Conservation (phyloP, 1,140 invertebrate species). For the Hermetia illucens region DNA sequence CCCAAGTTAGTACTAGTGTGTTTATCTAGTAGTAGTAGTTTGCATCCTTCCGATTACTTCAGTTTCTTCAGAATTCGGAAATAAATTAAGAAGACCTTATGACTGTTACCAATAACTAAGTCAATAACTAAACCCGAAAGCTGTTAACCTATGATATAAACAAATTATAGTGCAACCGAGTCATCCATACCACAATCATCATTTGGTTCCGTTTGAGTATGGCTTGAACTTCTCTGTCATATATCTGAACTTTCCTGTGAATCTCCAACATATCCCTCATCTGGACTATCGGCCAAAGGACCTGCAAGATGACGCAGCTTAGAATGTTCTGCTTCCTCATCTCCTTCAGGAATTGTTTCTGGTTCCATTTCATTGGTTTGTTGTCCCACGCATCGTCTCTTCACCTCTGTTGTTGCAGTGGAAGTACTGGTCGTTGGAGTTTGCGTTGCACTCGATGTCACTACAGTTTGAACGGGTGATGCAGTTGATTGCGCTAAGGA, state of each 20-base stretch:
- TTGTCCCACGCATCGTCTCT: constrained; percentile 37
- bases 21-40: no score
- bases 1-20: no score
- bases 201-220: constrained; percentile 7
- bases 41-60: no score
- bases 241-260: constrained; percentile 39
- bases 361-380: constrained; percentile 36
- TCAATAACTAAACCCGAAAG: no score
- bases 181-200: constrained; percentile 19
- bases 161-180: constrained; percentile 27
- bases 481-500: constrained; percentile 30
- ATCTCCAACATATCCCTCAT: constrained; percentile 77
- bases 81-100: no score
- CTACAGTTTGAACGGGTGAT: constrained; percentile 30
- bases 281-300: constrained; percentile 65
- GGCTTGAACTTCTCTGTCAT: constrained; percentile 29
- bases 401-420: constrained; percentile 4
- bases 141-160: no score
- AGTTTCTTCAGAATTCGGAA: no score
- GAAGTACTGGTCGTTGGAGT: not conserved
- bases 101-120: no score
- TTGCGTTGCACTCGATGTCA: constrained; percentile 21
- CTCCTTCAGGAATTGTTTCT: constrained; percentile 15
- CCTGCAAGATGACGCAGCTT: constrained; percentile 32
- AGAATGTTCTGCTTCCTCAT: constrained; percentile 21